phyloP scores from a whole-genome alignment of 2,797 vertebrate species.

The Adrianichthys oophorus region DNA sequence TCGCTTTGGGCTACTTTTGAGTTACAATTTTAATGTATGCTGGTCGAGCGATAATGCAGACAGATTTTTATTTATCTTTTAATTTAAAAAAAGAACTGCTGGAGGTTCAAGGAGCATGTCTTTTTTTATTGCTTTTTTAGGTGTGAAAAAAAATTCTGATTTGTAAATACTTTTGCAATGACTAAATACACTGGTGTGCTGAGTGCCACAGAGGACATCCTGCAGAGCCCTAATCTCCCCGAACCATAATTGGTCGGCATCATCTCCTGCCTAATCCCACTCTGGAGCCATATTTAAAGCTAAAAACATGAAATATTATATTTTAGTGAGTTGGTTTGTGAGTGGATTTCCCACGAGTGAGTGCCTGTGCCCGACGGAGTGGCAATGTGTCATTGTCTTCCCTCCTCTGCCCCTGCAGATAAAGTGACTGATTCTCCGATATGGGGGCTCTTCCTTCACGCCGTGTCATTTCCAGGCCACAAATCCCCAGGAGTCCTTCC shows the following conservation, averaged over 20 bases:
- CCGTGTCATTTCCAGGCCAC: constrained; percentile 84
- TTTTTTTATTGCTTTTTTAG: no score
- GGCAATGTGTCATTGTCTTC: constrained; percentile 71
- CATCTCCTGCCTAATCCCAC: constrained; percentile 53
- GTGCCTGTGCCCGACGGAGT: constrained; percentile 50
- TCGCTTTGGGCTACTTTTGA: neutral
- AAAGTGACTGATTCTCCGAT: constrained; percentile 74
- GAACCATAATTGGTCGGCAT: constrained; percentile 43
- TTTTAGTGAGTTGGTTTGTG: constrained; percentile 14
- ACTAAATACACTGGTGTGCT: constrained; percentile 10
- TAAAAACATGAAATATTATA: constrained; percentile 57
- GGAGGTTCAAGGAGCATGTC: no score
- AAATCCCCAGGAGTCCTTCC: constrained; percentile 60
- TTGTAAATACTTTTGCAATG: constrained; percentile 11
- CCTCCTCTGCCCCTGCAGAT: constrained; percentile 65
- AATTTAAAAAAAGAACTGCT: no score
- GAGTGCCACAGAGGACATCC: constrained; percentile 28
- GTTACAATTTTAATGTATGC: neutral
- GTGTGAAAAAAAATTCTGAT: neutral
- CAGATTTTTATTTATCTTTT: no score
- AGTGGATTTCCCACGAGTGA: constrained; percentile 32
- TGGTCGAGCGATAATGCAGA: no score
- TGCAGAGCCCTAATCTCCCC: constrained; percentile 34
- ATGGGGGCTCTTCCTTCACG: constrained; percentile 78
- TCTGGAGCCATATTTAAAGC: constrained; percentile 68